Conservation (phyloP, 2,113 vertebrate genomes). For the Haliaeetus leucogaster region DNA sequence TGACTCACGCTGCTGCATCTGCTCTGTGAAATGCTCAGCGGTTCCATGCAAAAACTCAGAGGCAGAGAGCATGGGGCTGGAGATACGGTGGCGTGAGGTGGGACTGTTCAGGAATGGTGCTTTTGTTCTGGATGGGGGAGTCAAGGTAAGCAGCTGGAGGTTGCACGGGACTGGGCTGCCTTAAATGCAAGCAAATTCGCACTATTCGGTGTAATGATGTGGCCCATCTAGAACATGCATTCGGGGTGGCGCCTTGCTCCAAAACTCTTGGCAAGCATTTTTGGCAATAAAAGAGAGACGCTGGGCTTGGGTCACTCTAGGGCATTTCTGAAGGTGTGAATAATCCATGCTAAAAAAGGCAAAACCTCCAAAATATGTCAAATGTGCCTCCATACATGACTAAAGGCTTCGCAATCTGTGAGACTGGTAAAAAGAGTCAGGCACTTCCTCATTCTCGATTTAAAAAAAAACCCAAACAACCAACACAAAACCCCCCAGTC, state of each 20-base stretch:
- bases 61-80: background rate
- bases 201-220: background rate
- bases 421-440: background rate
- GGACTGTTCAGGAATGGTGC: background rate
- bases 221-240: background rate
- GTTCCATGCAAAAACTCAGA: background rate
- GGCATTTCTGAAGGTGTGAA: background rate
- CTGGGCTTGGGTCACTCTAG: background rate
- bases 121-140: background rate
- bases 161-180: background rate
- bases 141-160: background rate
- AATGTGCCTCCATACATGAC: background rate
- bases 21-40: background rate
- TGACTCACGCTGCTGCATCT: slow-evolving; percentile 22
- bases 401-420: background rate
- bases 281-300: background rate
- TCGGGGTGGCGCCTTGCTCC: background rate
- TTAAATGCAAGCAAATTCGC: background rate
- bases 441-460: background rate
- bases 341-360: background rate
- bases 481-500: no score
- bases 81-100: background rate
- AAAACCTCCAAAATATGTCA: background rate
- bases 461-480: background rate
- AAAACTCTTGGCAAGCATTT: background rate